A percentile compares a stretch with the other conserved stretches of the same genome.
Conservation (phyloP, 2,113 vertebrate species). For the Peucedramus taeniatus region DNA sequence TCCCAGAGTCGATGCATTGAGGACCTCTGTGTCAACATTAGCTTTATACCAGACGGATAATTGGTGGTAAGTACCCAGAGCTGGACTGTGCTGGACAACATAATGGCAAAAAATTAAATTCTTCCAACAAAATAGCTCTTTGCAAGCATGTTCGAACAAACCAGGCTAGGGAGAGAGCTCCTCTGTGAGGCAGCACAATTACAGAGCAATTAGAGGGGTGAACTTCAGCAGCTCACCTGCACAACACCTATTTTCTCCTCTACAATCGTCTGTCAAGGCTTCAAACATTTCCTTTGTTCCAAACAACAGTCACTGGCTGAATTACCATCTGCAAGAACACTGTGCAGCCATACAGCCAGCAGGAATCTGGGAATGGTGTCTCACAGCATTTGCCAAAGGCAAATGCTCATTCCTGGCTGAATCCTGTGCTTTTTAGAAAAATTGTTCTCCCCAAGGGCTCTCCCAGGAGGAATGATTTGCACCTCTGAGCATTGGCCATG, state of each 20-base stretch:
- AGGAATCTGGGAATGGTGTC: background rate
- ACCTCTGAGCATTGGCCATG: fast-evolving
- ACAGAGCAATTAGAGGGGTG: conserved; percentile 18
- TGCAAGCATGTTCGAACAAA: background rate
- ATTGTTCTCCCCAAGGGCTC: fast-evolving
- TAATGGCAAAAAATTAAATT: conserved; percentile 60
- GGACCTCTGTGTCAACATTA: conserved; percentile 63
- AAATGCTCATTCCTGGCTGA: fast-evolving
- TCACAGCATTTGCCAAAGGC: background rate
- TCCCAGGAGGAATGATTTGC: background rate
- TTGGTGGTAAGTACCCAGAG: conserved; percentile 59
- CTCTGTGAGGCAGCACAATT: background rate
- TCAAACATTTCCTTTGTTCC: background rate
- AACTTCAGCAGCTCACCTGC: conserved; percentile 9
- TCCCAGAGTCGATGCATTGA: conserved; percentile 49
- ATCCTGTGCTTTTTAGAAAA: too few species aligned
- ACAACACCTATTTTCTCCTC: conserved; percentile 17
- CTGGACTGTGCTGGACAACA: conserved; percentile 40
- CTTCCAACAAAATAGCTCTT: conserved; percentile 39
- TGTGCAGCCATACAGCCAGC: background rate
- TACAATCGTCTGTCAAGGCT: background rate
- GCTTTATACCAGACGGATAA: conserved; percentile 59
- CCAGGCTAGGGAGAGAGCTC: background rate
- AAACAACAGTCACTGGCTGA: background rate
- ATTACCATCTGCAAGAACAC: background rate